phyloP scores from a whole-genome alignment of 2,888 invertebrate species.

The Plusia festucae region DNA sequence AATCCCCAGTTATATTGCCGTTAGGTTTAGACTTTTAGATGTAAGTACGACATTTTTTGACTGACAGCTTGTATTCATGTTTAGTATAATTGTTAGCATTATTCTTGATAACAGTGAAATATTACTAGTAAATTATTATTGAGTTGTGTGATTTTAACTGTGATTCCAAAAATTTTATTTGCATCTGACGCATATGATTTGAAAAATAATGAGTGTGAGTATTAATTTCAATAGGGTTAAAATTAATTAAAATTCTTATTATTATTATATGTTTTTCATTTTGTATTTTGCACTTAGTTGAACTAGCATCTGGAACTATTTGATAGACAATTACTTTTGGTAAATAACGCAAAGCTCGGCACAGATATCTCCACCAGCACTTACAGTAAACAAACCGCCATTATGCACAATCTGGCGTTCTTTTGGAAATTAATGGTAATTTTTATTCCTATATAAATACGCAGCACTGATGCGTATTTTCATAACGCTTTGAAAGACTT shows the following conservation, averaged over 20 bases:
- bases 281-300: neutral
- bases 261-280: slow-evolving; percentile 40
- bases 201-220: slow-evolving; percentile 55
- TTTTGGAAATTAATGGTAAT: too few relatives aligned
- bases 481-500: too few relatives aligned
- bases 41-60: slow-evolving; percentile 67
- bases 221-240: slow-evolving; percentile 55
- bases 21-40: slow-evolving; percentile 37
- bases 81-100: slow-evolving; percentile 50
- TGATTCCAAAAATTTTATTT: slow-evolving; percentile 62
- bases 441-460: too few relatives aligned
- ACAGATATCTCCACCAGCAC: too few relatives aligned
- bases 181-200: slow-evolving; percentile 52
- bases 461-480: too few relatives aligned
- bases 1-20: slow-evolving; percentile 19
- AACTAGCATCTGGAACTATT: too few relatives aligned
- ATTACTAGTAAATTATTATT: slow-evolving; percentile 64
- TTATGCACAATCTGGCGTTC: too few relatives aligned
- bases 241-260: slow-evolving; percentile 62
- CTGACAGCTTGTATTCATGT: slow-evolving; percentile 66
- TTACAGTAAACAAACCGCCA: too few relatives aligned
- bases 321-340: too few relatives aligned
- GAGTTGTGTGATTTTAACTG: slow-evolving; percentile 67
- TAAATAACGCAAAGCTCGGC: too few relatives aligned
- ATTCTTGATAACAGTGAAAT: slow-evolving; percentile 47